phyloP scores from a whole-genome alignment of 1,140 invertebrate genomes.

The Platorchestia sp. region DNA sequence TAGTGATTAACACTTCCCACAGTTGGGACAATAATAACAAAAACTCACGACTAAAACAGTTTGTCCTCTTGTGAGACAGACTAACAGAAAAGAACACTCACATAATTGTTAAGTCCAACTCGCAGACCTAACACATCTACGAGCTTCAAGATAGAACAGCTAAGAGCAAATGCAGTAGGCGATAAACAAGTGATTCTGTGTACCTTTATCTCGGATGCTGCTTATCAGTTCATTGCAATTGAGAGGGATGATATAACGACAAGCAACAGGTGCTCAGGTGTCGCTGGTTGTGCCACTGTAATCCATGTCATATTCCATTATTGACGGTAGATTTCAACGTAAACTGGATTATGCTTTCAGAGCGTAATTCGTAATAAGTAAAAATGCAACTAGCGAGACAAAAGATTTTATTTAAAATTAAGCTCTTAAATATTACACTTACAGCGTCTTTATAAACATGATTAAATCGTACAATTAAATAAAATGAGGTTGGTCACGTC shows the following conservation, averaged over 20 bases:
- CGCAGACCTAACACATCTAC: not conserved
- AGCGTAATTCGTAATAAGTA: no score
- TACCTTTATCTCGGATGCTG: not conserved
- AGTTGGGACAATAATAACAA: not conserved
- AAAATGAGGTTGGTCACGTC: not conserved
- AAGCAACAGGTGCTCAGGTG: not conserved
- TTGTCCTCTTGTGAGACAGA: no score
- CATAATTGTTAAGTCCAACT: not conserved
- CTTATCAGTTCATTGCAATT: not conserved
- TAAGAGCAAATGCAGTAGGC: not conserved
- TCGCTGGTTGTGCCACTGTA: not conserved
- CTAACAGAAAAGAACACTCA: not conserved
- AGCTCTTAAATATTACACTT: not conserved
- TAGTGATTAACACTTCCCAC: no score
- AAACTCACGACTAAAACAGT: not conserved
- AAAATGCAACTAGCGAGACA: not conserved
- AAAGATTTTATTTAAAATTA: not conserved
- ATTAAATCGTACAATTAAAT: not conserved
- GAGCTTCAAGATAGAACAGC: not conserved
- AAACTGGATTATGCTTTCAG: not conserved
- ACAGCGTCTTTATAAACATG: not conserved
- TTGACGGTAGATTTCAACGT: not conserved
- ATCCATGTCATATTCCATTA: no score
- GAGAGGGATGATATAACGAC: not conserved
- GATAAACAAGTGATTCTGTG: not conserved